Percentiles rank a stretch among this genome's conserved stretches.
Conservation (phyloP, 2,113 vertebrate genomes). For the Papio anubis region DNA sequence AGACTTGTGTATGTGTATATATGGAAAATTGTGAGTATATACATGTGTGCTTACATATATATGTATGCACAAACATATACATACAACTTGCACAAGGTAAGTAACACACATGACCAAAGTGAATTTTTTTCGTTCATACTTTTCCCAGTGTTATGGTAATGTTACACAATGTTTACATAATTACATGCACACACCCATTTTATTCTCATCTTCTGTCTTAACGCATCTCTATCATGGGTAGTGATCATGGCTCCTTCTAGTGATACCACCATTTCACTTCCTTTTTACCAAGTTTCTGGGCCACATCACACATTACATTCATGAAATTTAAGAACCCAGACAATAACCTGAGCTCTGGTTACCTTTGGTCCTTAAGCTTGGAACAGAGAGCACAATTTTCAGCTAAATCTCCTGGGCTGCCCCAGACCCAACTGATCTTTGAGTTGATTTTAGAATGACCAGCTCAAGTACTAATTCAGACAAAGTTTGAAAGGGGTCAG, state of each 20-base stretch:
- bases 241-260: not conserved
- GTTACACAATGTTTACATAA: not conserved
- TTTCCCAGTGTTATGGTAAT: not conserved
- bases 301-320: not conserved
- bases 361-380: not conserved
- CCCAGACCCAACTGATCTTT: not conserved
- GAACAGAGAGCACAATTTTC: not conserved
- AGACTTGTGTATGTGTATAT: too few relatives aligned
- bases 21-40: too few relatives aligned
- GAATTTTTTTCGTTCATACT: not conserved
- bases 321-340: not conserved
- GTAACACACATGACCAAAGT: not conserved
- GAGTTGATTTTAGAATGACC: not conserved
- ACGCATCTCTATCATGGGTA: too few relatives aligned
- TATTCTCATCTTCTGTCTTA: not conserved
- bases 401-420: not conserved
- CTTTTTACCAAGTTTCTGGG: not conserved
- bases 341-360: not conserved
- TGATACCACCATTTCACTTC: not conserved
- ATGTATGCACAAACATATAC: not conserved
- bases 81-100: not conserved
- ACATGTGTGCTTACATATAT: too few relatives aligned
- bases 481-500: not conserved
- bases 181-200: not conserved
- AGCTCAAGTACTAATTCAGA: not conserved